Conservation (phyloP, 2,797 vertebrate genomes). For the Scolopax rusticola region DNA sequence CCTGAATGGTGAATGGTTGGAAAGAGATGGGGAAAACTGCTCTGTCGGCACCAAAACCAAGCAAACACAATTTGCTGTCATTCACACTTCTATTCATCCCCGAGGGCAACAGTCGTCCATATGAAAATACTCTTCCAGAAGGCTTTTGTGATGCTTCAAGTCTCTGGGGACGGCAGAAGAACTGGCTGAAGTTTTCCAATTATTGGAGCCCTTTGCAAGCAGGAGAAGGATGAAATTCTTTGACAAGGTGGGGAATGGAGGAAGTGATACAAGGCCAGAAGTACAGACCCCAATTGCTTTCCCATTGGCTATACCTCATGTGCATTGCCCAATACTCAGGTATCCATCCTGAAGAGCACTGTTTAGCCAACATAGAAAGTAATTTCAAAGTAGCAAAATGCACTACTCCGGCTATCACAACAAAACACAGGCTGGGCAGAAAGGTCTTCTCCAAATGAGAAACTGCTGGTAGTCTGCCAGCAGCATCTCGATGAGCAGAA, state of each 20-base stretch:
- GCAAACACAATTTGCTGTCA: not conserved
- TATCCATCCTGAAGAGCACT: not conserved
- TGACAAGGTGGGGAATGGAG: not conserved
- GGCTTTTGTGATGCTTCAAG: not conserved
- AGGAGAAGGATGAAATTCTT: not conserved
- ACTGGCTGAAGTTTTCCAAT: not conserved
- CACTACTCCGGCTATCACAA: too few relatives aligned
- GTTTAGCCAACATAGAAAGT: not conserved
- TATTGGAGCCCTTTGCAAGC: not conserved
- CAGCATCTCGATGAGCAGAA: not conserved
- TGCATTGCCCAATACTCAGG: not conserved
- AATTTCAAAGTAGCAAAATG: not conserved
- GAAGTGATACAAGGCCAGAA: not conserved
- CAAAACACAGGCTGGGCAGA: not conserved
- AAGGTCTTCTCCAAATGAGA: not conserved
- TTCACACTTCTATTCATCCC: not conserved
- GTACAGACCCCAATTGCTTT: fast-evolving
- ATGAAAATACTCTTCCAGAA: not conserved
- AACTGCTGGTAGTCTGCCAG: fast-evolving
- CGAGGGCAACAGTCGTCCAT: not conserved
- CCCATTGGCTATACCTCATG: fast-evolving
- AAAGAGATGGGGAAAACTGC: not conserved
- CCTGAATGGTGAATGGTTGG: not conserved
- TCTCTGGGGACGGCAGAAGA: not conserved
- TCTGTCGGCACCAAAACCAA: not conserved